Conservation (phyloP, 1,140 invertebrate species). For the Stegodyphus dumicola region DNA sequence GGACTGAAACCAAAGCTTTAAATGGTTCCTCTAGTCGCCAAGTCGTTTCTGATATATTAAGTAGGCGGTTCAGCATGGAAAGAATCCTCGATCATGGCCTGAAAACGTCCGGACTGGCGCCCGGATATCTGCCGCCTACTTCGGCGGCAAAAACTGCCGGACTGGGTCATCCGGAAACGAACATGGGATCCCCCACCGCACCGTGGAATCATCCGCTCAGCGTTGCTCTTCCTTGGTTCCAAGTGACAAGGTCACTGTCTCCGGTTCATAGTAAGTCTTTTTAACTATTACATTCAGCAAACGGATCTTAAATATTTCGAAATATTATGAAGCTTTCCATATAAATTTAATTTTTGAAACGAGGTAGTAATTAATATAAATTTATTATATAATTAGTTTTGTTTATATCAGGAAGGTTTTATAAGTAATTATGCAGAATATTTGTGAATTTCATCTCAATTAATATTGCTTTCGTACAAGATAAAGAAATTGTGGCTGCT, state of each 20-base stretch:
- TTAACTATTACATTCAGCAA: too few species aligned
- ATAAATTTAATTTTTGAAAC: too few species aligned
- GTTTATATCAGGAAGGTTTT: too few species aligned
- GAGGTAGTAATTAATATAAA: too few species aligned
- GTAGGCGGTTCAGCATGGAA: constrained; percentile 23
- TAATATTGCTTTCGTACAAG: too few species aligned
- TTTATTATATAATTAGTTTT: too few species aligned
- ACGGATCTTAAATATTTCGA: too few species aligned
- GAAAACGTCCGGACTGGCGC: neutral
- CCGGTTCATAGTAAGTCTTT: constrained; percentile 43
- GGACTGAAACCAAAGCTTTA: neutral
- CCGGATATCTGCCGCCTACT: neutral
- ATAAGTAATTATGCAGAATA: too few species aligned
- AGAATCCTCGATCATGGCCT: constrained; percentile 10
- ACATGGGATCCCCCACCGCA: neutral
- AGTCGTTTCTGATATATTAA: neutral
- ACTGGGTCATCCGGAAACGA: constrained; percentile 12
- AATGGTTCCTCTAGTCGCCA: constrained; percentile 6
- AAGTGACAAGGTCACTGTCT: constrained; percentile 26
- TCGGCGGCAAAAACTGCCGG: neutral
- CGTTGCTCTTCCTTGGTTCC: constrained; percentile 42
- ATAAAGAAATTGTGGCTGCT: too few species aligned
- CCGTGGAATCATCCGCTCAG: constrained; percentile 15
- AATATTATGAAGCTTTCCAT: too few species aligned
- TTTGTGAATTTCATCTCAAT: too few species aligned